These are phyloP conservation scores for Drosophila subsilvestris DNA, from an alignment of 2,888 invertebrate species.

Conservation along the genomic window DNA sequence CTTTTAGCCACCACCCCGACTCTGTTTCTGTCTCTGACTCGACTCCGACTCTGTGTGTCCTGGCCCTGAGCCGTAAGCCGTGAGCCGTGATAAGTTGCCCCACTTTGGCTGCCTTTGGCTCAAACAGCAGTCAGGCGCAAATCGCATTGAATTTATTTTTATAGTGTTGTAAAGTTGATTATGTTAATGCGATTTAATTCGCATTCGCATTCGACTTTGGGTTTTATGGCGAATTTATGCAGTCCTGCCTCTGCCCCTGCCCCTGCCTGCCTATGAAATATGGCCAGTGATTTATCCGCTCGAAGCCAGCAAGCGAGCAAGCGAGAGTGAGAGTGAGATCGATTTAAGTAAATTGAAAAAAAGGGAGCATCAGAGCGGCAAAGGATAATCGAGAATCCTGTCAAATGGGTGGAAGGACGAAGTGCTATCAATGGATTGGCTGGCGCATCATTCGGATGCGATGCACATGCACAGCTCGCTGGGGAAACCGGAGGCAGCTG, in stretches of 20 bases:
- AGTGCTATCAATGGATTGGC: conserved; percentile 57
- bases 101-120: neutral
- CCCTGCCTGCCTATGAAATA: conserved; percentile 54
- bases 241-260: conserved; percentile 22
- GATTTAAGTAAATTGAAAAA: conserved; percentile 68
- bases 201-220: conserved; percentile 47
- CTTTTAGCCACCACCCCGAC: conserved; percentile 8
- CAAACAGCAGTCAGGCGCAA: conserved; percentile 49
- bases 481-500: neutral
- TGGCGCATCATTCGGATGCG: conserved; percentile 45
- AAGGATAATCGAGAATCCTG: conserved; percentile 29
- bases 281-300: conserved; percentile 56
- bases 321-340: conserved; percentile 26
- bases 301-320: conserved; percentile 12
- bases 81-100: conserved; percentile 33
- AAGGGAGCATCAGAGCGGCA: neutral
- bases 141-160: conserved; percentile 70
- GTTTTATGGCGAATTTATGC: conserved; percentile 72
- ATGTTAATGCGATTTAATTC: conserved; percentile 65
- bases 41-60: conserved; percentile 1
- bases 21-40: conserved; percentile 6
- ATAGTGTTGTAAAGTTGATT: conserved; percentile 60
- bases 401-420: conserved; percentile 25
- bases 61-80: neutral
- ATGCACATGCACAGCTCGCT: conserved; percentile 43